A percentile compares a stretch with the other conserved stretches of the same genome.
phyloP scores from a whole-genome alignment of 2,797 vertebrate species.

The Neosilurus hyrtlii region DNA sequence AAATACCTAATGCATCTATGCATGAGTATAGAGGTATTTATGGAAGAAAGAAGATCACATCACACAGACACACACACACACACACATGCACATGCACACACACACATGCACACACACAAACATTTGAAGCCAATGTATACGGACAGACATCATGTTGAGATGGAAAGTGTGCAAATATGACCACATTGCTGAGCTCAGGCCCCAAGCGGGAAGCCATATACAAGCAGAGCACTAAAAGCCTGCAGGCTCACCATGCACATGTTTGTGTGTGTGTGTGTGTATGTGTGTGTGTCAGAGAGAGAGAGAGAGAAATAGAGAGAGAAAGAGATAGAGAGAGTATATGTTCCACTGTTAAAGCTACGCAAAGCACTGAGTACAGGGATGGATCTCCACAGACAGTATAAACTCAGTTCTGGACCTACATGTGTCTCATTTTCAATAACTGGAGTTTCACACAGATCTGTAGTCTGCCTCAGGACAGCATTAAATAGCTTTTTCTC shows the following conservation, averaged over 20 bases:
- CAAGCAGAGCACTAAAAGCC: slow-evolving; percentile 37
- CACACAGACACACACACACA: neutral
- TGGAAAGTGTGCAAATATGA: slow-evolving; percentile 32
- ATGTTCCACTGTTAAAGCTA: slow-evolving; percentile 23
- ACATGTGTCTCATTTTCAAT: slow-evolving; percentile 33
- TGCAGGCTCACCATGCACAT: slow-evolving; percentile 13
- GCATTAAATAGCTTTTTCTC: neutral
- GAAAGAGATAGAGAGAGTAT: neutral
- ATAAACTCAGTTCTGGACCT: slow-evolving; percentile 10
- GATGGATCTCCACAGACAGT: slow-evolving; percentile 5
- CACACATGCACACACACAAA: slow-evolving; percentile 13
- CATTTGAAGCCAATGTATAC: slow-evolving; percentile 34
- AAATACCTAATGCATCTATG: slow-evolving; percentile 6
- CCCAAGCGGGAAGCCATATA: slow-evolving; percentile 6
- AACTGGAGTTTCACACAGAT: slow-evolving; percentile 13
- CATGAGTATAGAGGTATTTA: slow-evolving; percentile 30
- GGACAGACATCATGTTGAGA: slow-evolving; percentile 32
- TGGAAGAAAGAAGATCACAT: neutral
- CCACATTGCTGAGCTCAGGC: slow-evolving; percentile 39
- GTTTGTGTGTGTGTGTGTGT: slow-evolving; percentile 28
- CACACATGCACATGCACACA: neutral
- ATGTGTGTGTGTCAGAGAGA: neutral
- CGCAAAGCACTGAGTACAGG: slow-evolving; percentile 13
- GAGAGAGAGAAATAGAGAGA: neutral
- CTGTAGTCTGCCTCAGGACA: neutral